Evolutionary conservation across 2,797 vertebrate species (phyloP).

Genomic region (Tragelaphus eurycerus): DNA sequence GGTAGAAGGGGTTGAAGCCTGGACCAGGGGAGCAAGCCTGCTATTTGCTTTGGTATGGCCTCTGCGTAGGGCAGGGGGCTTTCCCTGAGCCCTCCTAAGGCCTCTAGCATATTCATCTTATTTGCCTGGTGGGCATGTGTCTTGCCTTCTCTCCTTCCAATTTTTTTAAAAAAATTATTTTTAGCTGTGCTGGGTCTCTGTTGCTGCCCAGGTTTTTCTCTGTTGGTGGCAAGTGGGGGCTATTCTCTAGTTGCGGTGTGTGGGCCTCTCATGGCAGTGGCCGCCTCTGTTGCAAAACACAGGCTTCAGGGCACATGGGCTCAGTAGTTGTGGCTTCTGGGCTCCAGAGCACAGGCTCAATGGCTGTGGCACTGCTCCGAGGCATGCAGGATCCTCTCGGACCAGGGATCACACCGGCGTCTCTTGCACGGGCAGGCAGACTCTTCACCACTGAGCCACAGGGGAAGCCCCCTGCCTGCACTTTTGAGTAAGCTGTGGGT

Average conservation of each 20-base stretch:
- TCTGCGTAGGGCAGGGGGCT: neutral
- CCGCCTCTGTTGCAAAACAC: neutral
- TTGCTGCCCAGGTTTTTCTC: neutral
- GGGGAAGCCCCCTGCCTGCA: neutral
- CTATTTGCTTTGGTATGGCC: neutral
- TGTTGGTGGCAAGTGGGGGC: neutral
- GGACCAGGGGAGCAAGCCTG: neutral
- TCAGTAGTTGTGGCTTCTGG: neutral
- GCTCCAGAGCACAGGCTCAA: neutral
- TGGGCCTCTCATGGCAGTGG: neutral
- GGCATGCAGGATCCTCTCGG: neutral
- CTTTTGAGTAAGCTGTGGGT: neutral
- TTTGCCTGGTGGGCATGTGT: neutral
- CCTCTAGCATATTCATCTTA: neutral
- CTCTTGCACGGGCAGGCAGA: accelerated
- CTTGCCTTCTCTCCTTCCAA: neutral
- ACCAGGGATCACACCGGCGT: neutral
- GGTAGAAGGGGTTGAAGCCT: neutral
- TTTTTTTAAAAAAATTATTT: neutral
- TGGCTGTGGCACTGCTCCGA: neutral
- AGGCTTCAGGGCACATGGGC: neutral
- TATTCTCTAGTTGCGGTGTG: neutral
- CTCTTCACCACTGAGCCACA: neutral
- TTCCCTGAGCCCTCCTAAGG: neutral
- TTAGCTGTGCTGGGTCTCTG: neutral